Percentiles rank a stretch among this genome's conserved stretches.
Conservation (phyloP, 2,113 vertebrate genomes). For the Leptocoma aspasia region DNA sequence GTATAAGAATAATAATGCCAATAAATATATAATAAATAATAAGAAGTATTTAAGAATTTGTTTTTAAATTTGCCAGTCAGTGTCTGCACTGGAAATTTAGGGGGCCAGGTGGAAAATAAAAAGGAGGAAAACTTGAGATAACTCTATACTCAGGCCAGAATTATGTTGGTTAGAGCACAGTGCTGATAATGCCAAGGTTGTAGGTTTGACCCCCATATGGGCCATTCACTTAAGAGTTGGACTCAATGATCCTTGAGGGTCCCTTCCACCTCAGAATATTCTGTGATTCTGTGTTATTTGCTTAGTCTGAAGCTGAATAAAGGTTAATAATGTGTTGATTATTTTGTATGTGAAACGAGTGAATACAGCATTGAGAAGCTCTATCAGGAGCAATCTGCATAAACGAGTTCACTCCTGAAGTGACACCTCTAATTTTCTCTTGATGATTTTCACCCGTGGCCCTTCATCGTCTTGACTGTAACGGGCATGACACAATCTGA, state of each 20-base stretch:
- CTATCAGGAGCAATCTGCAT: not conserved
- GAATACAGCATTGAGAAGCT: not conserved
- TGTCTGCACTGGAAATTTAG: not conserved
- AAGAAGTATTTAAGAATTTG: not conserved
- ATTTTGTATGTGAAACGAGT: not conserved
- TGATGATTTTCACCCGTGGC: not conserved
- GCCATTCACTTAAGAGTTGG: not conserved
- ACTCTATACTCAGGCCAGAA: not conserved
- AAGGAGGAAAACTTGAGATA: not conserved
- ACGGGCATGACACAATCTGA: not conserved
- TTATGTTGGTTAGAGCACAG: accelerated
- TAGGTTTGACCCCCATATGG: not conserved
- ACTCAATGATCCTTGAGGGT: not conserved
- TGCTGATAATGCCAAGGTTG: not conserved
- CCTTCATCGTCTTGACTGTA: not conserved
- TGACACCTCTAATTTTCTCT: not conserved
- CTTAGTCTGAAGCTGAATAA: not conserved
- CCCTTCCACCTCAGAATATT: not conserved
- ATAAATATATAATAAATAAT: no score
- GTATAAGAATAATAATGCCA: no score
- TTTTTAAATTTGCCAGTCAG: not conserved
- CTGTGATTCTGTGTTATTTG: not conserved
- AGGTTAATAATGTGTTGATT: not conserved
- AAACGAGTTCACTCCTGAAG: not conserved
- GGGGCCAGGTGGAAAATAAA: not conserved